Evolutionary conservation across 2,888 invertebrate species (phyloP).

Genomic region (Dorcus parallelipipedus): DNA sequence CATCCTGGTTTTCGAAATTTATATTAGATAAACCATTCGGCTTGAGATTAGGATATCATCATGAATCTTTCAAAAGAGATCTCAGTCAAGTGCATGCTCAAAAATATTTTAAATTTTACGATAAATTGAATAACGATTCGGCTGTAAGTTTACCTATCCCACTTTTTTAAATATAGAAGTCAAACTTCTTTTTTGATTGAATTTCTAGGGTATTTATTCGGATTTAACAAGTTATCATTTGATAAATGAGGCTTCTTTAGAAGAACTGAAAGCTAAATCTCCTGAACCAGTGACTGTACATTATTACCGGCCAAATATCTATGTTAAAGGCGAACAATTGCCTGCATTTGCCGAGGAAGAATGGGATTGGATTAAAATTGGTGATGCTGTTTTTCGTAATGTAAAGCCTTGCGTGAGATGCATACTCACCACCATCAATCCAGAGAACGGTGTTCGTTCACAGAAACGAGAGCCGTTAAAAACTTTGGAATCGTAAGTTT

Average conservation of each 20-base stretch:
- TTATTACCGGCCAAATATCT: slow-evolving; percentile 58
- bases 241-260: slow-evolving; percentile 53
- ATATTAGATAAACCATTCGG: slow-evolving; percentile 36
- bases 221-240: slow-evolving; percentile 56
- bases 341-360: slow-evolving; percentile 52
- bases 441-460: slow-evolving; percentile 49
- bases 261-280: slow-evolving; percentile 51
- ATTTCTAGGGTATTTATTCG: slow-evolving; percentile 50
- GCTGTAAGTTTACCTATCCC: slow-evolving; percentile 27
- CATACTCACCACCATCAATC: slow-evolving; percentile 48
- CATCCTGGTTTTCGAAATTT: slow-evolving; percentile 58
- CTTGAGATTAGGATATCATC: slow-evolving; percentile 42
- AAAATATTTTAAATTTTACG: slow-evolving; percentile 32
- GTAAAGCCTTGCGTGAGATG: slow-evolving; percentile 59
- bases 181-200: background rate
- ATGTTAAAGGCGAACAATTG: slow-evolving; percentile 48
- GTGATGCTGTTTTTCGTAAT: slow-evolving; percentile 50
- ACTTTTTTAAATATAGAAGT: too few species aligned
- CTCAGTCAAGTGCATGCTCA: background rate
- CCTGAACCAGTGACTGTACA: slow-evolving; percentile 42
- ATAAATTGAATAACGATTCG: slow-evolving; percentile 34
- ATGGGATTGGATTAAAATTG: slow-evolving; percentile 59
- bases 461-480: slow-evolving; percentile 51
- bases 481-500: slow-evolving; percentile 52
- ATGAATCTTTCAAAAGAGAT: slow-evolving; percentile 23